Evolutionary conservation across 2,113 vertebrate genomes (phyloP), one percentile per base, ranked within the genome.

Genomic region (Callipepla squamata): DNA sequence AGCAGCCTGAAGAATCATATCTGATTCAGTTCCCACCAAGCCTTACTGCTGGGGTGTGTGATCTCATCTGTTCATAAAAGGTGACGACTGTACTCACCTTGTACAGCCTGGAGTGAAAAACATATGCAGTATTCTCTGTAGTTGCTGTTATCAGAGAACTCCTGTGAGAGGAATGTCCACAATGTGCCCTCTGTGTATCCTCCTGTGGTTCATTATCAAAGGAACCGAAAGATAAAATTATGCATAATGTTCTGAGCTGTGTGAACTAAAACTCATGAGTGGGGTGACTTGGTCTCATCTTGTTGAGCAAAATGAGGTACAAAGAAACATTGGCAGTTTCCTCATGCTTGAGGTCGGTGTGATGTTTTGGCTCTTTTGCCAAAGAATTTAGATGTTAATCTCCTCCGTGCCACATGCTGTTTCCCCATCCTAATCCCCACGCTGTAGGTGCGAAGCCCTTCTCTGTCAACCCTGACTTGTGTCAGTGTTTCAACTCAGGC

Each of bases 101-200:
- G 0, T 21, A 1, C 9, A 48, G 18, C 9, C 16, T 30, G 61
- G 32, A 22, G 7, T 10, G 34, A 45, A 51, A 72, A 36, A 3
- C 16, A 40, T 40, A 36, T 66, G 23, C 30, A 15, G 34, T 50
- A 6, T 20, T n/a, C 25, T 66, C 47, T 67, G 12, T 16, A 1
- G 13, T 47, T 69, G 6, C 15, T 62, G 3, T 32, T 40, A 66
- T 4, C 44, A 78, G 73, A 51, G 70, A 80, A 44, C 14, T 40
- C 16, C 20, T 36, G 6, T 7, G 45, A 62, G 38, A 80, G 8
- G 73, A 74, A 63, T 1, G 6, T 14, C 23, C 59, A 3, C 1
- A 42, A 67, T 15, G 13, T 13, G 62, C 23, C 3, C 30, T 57
- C 38, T 55, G 5, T 40, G 40, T 44, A 8, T 0, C 17, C 9